These are phyloP conservation scores for Dreissena rostriformis DNA, from an alignment of 1,140 invertebrate genomes.

Conservation along the genomic window DNA sequence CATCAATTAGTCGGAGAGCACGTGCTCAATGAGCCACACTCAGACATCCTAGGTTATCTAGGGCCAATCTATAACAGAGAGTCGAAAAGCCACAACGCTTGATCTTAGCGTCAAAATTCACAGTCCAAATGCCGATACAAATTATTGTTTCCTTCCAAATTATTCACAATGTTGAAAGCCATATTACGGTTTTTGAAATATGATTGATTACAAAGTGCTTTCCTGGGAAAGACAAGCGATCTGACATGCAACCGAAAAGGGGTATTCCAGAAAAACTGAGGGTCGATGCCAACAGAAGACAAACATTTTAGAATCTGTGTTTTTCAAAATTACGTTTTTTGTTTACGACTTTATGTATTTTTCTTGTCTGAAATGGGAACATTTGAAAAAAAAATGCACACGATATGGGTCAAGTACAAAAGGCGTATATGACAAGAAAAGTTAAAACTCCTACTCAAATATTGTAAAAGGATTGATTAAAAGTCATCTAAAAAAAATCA, in stretches of 20 bases:
- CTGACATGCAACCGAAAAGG: neutral
- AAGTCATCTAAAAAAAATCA: no score
- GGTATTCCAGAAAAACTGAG: no score
- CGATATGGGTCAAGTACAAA: no score
- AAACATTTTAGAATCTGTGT: no score
- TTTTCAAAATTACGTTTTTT: no score
- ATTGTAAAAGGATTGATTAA: no score
- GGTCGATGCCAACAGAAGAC: no score
- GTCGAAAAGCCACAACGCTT: neutral
- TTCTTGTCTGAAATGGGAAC: no score
- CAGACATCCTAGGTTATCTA: neutral
- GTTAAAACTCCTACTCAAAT: no score
- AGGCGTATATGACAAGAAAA: no score
- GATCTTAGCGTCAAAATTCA: neutral
- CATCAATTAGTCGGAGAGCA: neutral
- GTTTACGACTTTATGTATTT: no score
- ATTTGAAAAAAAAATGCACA: no score
- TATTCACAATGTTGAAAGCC: neutral
- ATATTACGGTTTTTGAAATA: conserved; percentile 4
- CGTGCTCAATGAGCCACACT: neutral
- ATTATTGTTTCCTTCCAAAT: conserved; percentile 3
- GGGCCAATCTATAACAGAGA: neutral
- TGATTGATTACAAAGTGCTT: neutral
- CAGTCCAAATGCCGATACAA: conserved; percentile 9
- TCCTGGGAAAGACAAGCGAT: neutral